Conservation (phyloP, 2,797 vertebrate species). For the Aeoliscus strigatus region DNA sequence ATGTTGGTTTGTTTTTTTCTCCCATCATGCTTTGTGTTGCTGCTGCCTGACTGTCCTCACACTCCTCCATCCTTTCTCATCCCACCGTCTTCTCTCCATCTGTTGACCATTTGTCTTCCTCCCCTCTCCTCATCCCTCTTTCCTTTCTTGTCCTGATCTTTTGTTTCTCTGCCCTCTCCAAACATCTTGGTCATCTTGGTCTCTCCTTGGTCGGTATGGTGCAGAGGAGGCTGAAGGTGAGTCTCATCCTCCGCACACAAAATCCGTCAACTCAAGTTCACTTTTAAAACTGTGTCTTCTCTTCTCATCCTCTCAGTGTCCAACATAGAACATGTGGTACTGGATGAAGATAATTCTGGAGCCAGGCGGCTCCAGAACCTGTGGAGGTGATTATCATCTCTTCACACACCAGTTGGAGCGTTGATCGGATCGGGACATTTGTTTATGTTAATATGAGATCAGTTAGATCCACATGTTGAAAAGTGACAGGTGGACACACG, state of each 20-base stretch:
- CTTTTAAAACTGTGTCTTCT: no score
- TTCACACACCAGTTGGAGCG: no score
- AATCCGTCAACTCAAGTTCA: neutral
- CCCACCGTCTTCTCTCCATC: no score
- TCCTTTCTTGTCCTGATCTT: no score
- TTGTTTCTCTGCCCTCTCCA: no score
- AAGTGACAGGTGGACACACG: no score
- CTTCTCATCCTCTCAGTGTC: slow-evolving; percentile 71
- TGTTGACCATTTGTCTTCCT: no score
- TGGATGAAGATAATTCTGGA: slow-evolving; percentile 91
- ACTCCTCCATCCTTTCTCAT: neutral
- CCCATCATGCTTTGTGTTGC: slow-evolving; percentile 58
- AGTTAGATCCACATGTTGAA: no score
- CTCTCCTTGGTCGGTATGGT: slow-evolving; percentile 66
- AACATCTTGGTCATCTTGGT: no score
- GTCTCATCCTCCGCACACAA: neutral
- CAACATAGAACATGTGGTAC: slow-evolving; percentile 85
- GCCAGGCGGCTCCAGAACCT: slow-evolving; percentile 90
- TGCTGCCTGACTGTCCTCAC: slow-evolving; percentile 36
- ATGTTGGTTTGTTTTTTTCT: slow-evolving; percentile 28
- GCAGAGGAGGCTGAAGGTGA: slow-evolving; percentile 84
- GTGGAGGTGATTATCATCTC: slow-evolving; percentile 91
- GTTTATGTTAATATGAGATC: no score
- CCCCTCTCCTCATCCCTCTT: no score
- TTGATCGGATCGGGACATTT: no score